Percentiles rank a stretch among this genome's conserved stretches.
Evolutionary conservation across 2,888 invertebrate genomes (phyloP).

Genomic region (Patella caerulea): DNA sequence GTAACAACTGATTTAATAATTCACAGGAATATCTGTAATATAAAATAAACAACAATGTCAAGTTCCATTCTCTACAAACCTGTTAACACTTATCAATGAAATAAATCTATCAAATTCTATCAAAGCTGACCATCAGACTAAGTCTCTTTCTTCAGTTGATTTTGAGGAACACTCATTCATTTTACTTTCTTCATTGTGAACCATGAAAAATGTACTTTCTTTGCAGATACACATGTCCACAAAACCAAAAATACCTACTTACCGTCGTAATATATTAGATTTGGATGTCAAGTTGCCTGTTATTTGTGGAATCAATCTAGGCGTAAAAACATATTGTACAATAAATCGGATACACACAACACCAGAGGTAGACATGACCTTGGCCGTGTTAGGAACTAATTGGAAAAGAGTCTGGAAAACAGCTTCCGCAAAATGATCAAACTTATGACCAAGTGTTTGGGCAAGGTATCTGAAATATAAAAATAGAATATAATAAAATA

Average conservation of each 20-base stretch:
- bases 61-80: no score
- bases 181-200: no score
- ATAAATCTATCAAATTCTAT: no score
- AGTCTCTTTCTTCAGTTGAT: no score
- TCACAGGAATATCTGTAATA: slow-evolving; percentile 78
- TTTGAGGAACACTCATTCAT: no score
- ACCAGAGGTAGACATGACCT: slow-evolving; percentile 93
- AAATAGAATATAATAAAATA: neutral
- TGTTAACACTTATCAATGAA: no score
- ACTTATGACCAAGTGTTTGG: slow-evolving; percentile 84
- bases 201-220: no score
- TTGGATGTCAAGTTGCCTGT: slow-evolving; percentile 82
- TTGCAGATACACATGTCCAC: no score
- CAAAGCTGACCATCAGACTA: no score
- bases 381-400: slow-evolving; percentile 94
- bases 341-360: slow-evolving; percentile 89
- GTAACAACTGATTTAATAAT: slow-evolving; percentile 85
- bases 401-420: slow-evolving; percentile 87
- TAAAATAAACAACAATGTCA: neutral
- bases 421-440: slow-evolving; percentile 88
- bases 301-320: slow-evolving; percentile 67
- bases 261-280: slow-evolving; percentile 88
- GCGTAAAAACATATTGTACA: slow-evolving; percentile 74
- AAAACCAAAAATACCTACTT: slow-evolving; percentile 35
- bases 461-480: slow-evolving; percentile 78